Evolutionary conservation across 2,888 invertebrate genomes (phyloP).

Genomic region (Noctua janthe): DNA sequence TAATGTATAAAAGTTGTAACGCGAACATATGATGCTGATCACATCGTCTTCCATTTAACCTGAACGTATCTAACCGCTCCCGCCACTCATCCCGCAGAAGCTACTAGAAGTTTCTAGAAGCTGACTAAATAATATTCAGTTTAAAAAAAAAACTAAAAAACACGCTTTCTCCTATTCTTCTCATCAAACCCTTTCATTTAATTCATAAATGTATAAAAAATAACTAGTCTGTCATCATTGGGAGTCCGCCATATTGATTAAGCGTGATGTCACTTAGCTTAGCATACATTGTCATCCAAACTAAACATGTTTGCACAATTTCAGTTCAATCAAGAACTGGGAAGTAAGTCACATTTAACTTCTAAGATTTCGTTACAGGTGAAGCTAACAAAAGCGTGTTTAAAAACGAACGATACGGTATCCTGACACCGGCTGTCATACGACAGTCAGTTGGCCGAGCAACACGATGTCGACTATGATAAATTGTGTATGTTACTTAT

Average conservation of each 20-base stretch:
- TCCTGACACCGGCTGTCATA: not conserved
- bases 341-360: too few species aligned
- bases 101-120: not conserved
- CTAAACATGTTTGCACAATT: not conserved
- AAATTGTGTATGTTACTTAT: not conserved
- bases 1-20: too few species aligned
- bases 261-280: not conserved
- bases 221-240: too few species aligned
- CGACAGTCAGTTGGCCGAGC: not conserved
- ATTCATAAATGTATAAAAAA: too few species aligned
- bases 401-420: not conserved
- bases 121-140: not conserved
- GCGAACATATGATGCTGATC: not conserved
- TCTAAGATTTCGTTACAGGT: not conserved
- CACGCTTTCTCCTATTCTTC: too few species aligned
- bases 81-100: not conserved
- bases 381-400: not conserved
- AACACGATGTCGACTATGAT: not conserved
- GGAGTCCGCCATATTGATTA: not conserved
- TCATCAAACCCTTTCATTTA: too few species aligned
- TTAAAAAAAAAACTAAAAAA: too few species aligned
- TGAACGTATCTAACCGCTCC: not conserved
- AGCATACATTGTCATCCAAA: not conserved
- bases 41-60: not conserved
- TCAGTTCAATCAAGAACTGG: not conserved